These are phyloP conservation scores for Campoplex capitator DNA, from an alignment of 2,888 invertebrate species.

Conservation along the genomic window DNA sequence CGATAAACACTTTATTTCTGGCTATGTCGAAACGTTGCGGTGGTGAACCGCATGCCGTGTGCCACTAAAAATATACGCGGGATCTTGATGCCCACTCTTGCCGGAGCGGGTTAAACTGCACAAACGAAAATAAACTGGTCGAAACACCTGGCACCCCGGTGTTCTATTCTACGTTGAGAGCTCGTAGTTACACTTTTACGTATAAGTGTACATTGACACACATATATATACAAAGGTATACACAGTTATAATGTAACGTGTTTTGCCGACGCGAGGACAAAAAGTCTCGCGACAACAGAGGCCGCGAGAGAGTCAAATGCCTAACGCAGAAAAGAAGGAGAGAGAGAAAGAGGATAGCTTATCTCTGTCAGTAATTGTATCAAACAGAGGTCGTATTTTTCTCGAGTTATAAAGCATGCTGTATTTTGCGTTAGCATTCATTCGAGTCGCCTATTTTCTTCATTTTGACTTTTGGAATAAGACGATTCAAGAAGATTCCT, in stretches of 20 bases:
- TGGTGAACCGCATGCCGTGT: slow-evolving; percentile 79
- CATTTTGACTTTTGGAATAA: neutral
- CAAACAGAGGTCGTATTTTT: neutral
- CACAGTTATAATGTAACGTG: neutral
- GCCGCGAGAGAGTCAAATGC: slow-evolving; percentile 45
- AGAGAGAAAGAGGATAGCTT: neutral
- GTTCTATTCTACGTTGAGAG: slow-evolving; percentile 68
- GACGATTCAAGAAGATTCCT: neutral
- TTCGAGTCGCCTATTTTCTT: neutral
- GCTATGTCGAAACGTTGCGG: slow-evolving; percentile 80
- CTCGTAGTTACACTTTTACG: neutral
- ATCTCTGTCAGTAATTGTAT: slow-evolving; percentile 19
- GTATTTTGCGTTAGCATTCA: neutral
- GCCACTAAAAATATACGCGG: slow-evolving; percentile 79
- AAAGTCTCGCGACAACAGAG: slow-evolving; percentile 32
- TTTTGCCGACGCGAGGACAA: slow-evolving; percentile 32
- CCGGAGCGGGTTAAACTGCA: slow-evolving; percentile 75
- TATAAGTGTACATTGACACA: slow-evolving; percentile 32
- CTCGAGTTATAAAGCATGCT: neutral
- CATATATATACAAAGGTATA: slow-evolving; percentile 15
- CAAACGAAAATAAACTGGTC: slow-evolving; percentile 77
- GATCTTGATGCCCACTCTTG: slow-evolving; percentile 59
- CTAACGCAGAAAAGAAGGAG: slow-evolving; percentile 23
- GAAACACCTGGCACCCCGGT: slow-evolving; percentile 79
- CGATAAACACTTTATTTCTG: slow-evolving; percentile 82